Base-by-base conservation (phyloP, 2,888 invertebrate genomes). In the Sclerodermus sp. region DNA sequence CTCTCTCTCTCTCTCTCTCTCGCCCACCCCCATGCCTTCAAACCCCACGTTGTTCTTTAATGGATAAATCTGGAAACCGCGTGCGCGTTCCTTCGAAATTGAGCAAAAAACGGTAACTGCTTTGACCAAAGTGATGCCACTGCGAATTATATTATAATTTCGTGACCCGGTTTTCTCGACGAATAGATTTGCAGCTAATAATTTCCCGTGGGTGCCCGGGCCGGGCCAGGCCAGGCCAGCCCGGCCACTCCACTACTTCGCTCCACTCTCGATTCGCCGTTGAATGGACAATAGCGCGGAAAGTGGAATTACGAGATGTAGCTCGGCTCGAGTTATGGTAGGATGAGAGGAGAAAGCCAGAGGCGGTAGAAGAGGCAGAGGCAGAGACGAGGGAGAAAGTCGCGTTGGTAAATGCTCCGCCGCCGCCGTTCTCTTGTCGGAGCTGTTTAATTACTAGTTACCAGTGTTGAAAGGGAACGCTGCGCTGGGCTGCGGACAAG, bases 131-230 rank as follows among this genome's bases (percentile, higher is more conserved):
- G 23, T 5, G 23, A 23, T 23, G 23, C 3, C 3, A 8, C 23
- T 23, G 23, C 23, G 23, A 23, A 23, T 23, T 23, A 23, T 23
- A 23, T 23, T 5, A 23, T 23, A 23, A 23, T 23, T 5, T n/a
- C 17, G 39, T 12, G 23, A 15, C 43, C 17, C 34, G 18, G 43
- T 13, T 36, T 48, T 45, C 44, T 31, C 51, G 29, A 41, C 46
- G 50, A 50, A 50, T 49, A 39, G 45, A 50, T 55, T 54, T 41
- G 34, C 37, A 47, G 45, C 48, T 57, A 60, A 64, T 65, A 58
- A 64, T 66, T 64, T 66, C 59, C 60, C 60, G 57, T 44, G 64
- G 55, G 64, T 41, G 48, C 45, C 45, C 47, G 18, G 14, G 2
- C 23, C 8, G 31, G 8, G 12, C 31, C 6, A 31, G 8, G 31